Evolutionary conservation across 2,113 vertebrate species (phyloP).

Genomic region (Phrynocephalus versicolor): DNA sequence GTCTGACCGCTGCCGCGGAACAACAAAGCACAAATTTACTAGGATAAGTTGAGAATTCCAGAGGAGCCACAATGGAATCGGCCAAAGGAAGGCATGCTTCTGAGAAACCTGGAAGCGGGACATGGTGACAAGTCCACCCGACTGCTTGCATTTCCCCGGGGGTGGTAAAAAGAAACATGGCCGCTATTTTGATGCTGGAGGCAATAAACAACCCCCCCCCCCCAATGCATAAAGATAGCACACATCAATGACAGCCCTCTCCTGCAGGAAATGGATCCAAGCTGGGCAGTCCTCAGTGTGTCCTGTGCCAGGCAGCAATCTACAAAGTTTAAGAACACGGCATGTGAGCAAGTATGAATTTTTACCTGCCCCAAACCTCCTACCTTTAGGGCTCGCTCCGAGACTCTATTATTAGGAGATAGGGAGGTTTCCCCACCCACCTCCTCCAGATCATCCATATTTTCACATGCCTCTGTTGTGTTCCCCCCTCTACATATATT

Average conservation of each 20-base stretch:
- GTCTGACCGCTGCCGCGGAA: slow-evolving; percentile 53
- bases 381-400: too few species aligned
- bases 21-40: slow-evolving; percentile 48
- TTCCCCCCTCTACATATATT: too few species aligned
- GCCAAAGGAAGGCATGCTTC: neutral
- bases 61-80: neutral
- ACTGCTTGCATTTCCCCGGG: neutral
- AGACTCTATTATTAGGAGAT: too few species aligned
- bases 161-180: neutral
- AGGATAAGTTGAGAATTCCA: slow-evolving; percentile 24
- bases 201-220: neutral
- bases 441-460: too few species aligned
- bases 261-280: neutral
- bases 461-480: too few species aligned
- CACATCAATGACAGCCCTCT: neutral
- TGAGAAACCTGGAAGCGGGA: neutral
- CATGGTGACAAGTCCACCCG: neutral
- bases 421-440: too few species aligned
- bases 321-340: neutral
- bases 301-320: neutral
- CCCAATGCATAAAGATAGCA: too few species aligned
- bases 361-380: neutral
- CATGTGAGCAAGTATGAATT: neutral
- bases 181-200: neutral
- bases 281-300: too few species aligned